Evolutionary conservation across 2,113 vertebrate genomes (phyloP), one percentile per base, ranked within the genome.

Genomic region (Paramormyrops kingsleyae): DNA sequence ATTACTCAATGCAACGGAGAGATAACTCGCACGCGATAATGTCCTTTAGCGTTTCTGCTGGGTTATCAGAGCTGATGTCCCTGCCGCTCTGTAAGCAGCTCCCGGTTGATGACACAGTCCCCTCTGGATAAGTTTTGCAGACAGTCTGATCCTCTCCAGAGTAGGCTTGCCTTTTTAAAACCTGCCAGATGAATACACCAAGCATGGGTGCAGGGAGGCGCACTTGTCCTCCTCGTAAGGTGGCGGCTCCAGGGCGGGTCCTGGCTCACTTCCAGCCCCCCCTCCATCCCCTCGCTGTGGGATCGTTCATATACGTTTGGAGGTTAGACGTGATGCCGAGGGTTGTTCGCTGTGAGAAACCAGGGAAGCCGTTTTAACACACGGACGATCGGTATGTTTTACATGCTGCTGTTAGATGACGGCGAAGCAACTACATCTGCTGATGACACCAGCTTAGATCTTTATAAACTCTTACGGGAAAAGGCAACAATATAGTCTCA

Each of bases 161-260:
- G 96, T 96, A 95, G 96, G 96, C 96, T 97, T 96, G 96, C 96
- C 97, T 98, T 98, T 98, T 98, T 98, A 99, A 99, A 98, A 97
- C 97, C 94, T 94, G 94, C 93, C 95, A 92, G 94, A 94, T 95
- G 95, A 95, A 96, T 95, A 95, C 94, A 91, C 92, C 91, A 91
- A 95, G 91, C 94, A 95, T 94, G 93, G 92, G 93, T 92, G 94
- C 94, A 95, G 95, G 96, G 95, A 95, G 96, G 95, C 95, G 95
- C 95, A 96, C 96, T 96, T 95, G 95, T 94, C 94, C 19, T 94
- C 94, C 27, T 39, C 24, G 87, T 88, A 86, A 89, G 87, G 83
- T 90, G 87, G 87, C 66, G 53, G 87, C 88, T 90, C 87, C 87
- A 70, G 90, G 95, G 93, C 96, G 96, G 94, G 92, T 94, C 94